These are phyloP conservation scores for Trachelipus rathkii DNA, from an alignment of 1,140 invertebrate genomes.

Conservation along the genomic window DNA sequence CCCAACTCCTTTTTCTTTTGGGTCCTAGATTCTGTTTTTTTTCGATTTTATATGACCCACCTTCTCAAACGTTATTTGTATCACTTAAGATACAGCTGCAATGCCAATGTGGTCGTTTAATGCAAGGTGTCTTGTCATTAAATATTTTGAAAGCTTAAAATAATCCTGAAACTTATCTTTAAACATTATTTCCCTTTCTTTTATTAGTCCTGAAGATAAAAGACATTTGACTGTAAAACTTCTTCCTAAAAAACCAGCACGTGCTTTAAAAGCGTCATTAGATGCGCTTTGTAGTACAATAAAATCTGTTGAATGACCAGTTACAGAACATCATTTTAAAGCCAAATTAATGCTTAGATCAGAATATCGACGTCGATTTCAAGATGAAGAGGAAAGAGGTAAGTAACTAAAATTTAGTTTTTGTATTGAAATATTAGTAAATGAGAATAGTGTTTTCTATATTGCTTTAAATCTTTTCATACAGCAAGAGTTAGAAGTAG, in stretches of 20 bases:
- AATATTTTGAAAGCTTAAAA: neutral
- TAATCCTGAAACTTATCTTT: neutral
- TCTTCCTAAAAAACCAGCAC: constrained; percentile 80
- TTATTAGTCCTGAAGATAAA: constrained; percentile 77
- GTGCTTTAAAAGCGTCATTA: constrained; percentile 68
- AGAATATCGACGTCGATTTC: constrained; percentile 66
- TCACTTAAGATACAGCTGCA: constrained; percentile 96
- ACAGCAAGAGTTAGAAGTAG: constrained; percentile 54
- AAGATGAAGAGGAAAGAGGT: constrained; percentile 67
- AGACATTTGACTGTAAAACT: constrained; percentile 74
- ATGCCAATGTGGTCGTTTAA: constrained; percentile 54
- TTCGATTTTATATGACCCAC: constrained; percentile 97
- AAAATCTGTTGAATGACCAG: constrained; percentile 48
- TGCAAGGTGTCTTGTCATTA: neutral
- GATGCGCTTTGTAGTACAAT: constrained; percentile 62
- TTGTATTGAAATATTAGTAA: neutral
- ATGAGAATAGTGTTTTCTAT: neutral
- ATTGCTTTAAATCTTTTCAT: neutral
- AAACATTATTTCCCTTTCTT: constrained; percentile 34
- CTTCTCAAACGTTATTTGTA: constrained; percentile 92
- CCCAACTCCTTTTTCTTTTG: constrained; percentile 96
- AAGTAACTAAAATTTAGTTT: constrained; percentile 22
- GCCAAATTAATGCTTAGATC: constrained; percentile 52
- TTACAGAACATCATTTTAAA: constrained; percentile 56
- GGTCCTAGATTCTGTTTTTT: constrained; percentile 91